phyloP scores from a whole-genome alignment of 2,888 invertebrate genomes.

The Odiellus spinosus region DNA sequence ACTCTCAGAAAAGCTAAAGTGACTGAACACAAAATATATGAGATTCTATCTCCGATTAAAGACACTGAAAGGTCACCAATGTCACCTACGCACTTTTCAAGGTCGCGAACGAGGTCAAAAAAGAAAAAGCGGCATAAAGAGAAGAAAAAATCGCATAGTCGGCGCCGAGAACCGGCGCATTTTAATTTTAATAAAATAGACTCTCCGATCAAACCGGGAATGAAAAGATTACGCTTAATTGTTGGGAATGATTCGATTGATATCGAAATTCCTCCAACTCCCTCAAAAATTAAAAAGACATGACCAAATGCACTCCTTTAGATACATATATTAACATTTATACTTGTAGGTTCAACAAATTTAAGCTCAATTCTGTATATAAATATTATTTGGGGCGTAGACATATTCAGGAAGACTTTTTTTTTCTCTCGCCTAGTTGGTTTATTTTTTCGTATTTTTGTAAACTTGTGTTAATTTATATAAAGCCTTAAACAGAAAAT shows the following conservation, averaged over 20 bases:
- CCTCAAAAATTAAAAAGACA: too few relatives aligned
- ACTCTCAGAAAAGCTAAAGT: not conserved
- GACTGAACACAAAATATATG: not conserved
- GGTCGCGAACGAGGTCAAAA: not conserved
- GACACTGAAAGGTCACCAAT: not conserved
- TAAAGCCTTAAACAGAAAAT: too few relatives aligned
- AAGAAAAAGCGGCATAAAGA: not conserved
- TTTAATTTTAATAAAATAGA: not conserved
- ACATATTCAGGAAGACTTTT: too few relatives aligned
- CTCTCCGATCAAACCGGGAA: conserved; percentile 27
- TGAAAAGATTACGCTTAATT: conserved; percentile 64
- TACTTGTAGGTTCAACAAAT: too few relatives aligned
- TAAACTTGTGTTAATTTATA: too few relatives aligned
- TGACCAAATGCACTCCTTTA: too few relatives aligned
- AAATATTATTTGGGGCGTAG: too few relatives aligned
- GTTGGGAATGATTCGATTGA: conserved; percentile 78
- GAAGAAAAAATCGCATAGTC: not conserved
- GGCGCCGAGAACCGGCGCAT: not conserved
- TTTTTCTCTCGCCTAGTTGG: too few relatives aligned
- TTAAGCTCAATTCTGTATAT: too few relatives aligned
- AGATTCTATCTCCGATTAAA: not conserved
- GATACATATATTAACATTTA: too few relatives aligned
- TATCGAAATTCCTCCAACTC: conserved; percentile 52
- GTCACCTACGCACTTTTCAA: not conserved
- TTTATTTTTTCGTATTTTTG: too few relatives aligned